phyloP scores from a whole-genome alignment of 53 echinoderm and acorn worm genomes.

The Echinometra lucunter region DNA sequence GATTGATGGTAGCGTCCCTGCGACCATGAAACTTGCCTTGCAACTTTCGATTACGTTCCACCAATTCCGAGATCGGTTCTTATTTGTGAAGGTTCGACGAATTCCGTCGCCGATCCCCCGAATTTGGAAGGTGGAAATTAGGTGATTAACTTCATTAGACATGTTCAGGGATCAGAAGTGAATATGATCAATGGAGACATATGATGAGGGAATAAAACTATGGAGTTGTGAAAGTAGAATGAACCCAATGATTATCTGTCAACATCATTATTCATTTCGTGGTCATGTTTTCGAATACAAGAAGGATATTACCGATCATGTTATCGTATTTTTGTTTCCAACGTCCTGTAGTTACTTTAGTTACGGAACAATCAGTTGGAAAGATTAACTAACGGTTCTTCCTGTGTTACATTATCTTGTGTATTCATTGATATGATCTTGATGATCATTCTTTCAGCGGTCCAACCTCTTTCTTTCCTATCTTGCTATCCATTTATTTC shows the following conservation, averaged over 20 bases:
- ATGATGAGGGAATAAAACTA: slow-evolving; percentile 41
- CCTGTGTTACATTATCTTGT: neutral
- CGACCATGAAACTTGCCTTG: slow-evolving; percentile 62
- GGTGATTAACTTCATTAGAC: slow-evolving; percentile 56
- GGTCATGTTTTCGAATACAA: slow-evolving; percentile 47
- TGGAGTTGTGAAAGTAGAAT: slow-evolving; percentile 45
- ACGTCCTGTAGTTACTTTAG: neutral
- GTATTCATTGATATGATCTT: neutral
- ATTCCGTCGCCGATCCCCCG: slow-evolving; percentile 42
- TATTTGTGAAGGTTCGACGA: neutral
- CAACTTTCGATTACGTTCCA: slow-evolving; percentile 65
- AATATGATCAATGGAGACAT: slow-evolving; percentile 38
- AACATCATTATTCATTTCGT: neutral
- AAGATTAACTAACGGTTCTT: slow-evolving; percentile 6
- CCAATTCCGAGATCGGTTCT: slow-evolving; percentile 24
- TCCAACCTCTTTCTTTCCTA: neutral
- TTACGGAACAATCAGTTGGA: slow-evolving; percentile 1
- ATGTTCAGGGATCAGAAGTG: neutral
- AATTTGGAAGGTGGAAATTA: slow-evolving; percentile 60
- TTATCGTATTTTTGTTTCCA: slow-evolving; percentile 45
- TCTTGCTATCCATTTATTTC: neutral
- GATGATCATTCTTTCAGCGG: neutral
- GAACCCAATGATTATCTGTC: slow-evolving; percentile 48
- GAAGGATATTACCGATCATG: neutral
- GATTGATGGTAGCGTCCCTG: slow-evolving; percentile 14